These are phyloP conservation scores for Corydoras sp. DNA, from an alignment of 2,113 vertebrate genomes.

Conservation along the genomic window DNA sequence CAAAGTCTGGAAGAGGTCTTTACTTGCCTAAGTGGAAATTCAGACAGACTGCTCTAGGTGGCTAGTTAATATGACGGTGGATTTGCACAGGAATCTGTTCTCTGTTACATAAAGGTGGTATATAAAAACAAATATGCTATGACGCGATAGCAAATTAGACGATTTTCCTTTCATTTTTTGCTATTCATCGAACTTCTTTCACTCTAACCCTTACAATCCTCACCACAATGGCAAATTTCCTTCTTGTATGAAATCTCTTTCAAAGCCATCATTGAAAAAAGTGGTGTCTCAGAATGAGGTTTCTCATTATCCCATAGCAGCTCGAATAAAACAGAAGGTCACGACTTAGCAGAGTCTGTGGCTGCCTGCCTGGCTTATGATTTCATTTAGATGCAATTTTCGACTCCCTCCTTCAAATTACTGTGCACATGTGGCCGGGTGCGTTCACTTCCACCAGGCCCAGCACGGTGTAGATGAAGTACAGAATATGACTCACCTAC, in stretches of 20 bases:
- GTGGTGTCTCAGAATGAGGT: constrained; percentile 53
- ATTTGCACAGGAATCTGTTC: constrained; percentile 12
- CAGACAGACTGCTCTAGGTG: not conserved
- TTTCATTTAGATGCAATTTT: constrained; percentile 66
- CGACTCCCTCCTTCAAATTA: constrained; percentile 50
- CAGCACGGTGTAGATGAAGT: constrained; percentile 3
- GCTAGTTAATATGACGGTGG: constrained; percentile 2
- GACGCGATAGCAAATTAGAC: not conserved
- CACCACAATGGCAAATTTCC: constrained; percentile 31
- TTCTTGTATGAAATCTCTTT: constrained; percentile 49
- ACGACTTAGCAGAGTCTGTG: constrained; percentile 63
- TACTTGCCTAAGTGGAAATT: constrained; percentile 11
- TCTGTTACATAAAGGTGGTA: not conserved
- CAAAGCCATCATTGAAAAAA: constrained; percentile 31
- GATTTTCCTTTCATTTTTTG: not conserved
- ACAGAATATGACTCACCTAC: constrained; percentile 1
- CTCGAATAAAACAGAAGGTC: constrained; percentile 66
- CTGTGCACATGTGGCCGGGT: constrained; percentile 41
- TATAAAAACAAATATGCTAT: not conserved
- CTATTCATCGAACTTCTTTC: not conserved
- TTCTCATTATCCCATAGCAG: constrained; percentile 66
- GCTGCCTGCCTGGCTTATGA: constrained; percentile 56
- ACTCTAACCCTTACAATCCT: constrained; percentile 37
- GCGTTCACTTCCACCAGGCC: constrained; percentile 6
- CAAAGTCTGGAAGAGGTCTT: constrained; percentile 16